phyloP scores from a whole-genome alignment of 2,888 invertebrate genomes.

The Nephrotoma appendiculata region DNA sequence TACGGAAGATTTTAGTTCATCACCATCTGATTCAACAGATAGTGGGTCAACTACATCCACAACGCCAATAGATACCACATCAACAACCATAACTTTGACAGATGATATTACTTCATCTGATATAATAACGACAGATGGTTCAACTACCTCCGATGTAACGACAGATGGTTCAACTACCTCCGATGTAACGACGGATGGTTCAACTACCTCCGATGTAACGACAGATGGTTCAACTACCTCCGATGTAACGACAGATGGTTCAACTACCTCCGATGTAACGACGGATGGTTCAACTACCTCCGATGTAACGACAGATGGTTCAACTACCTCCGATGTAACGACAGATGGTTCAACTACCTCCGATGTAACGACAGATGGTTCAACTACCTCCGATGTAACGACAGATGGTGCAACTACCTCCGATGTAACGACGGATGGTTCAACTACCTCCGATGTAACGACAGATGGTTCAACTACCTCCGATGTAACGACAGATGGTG shows the following conservation, averaged over 20 bases:
- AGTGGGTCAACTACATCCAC: neutral
- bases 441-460: too few relatives aligned
- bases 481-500: neutral
- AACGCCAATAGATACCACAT: neutral
- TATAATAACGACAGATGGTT: neutral
- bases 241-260: neutral
- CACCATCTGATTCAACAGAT: neutral
- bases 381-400: neutral
- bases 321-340: neutral
- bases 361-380: neutral
- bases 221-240: neutral
- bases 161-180: neutral
- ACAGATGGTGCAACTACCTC: neutral
- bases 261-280: neutral
- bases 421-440: neutral
- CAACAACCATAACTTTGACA: neutral
- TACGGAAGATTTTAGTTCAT: neutral
- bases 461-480: neutral
- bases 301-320: neutral
- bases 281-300: neutral
- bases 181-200: neutral
- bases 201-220: neutral
- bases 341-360: neutral
- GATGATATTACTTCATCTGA: neutral
- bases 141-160: neutral